Evolutionary conservation across 2,888 invertebrate genomes (phyloP), one percentile per base, ranked within the genome.

Genomic region (Spodoptera littoralis): DNA sequence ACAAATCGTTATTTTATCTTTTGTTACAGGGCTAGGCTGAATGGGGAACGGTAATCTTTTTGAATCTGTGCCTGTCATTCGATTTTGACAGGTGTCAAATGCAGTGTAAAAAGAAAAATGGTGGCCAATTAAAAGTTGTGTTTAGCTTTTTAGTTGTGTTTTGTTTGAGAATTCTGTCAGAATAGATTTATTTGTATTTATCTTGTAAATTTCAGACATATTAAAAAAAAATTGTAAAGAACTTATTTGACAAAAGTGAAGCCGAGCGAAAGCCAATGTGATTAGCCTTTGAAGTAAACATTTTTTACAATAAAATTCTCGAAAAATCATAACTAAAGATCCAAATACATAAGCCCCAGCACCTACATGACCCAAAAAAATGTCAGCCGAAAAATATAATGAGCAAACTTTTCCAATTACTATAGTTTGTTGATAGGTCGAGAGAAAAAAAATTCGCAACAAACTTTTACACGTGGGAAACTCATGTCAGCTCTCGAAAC

Each of bases 331-430:
- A 22, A 5, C 18, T 11, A 58, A 43, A 55, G 22, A 50, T 30
- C 52, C 8, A 50, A 58, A 66, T 55, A 66, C 8, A 46, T 3
- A 49, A 36, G 45, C 1, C 41, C 41, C 18, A 56, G 41, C 18
- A 73, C 51, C 5, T 30, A 54, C 60, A 66, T 56, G 63, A 70
- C 65, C 65, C 64, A 66, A 76, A 84, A 85, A 85, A 87, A 86
- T 85, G 82, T 87, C 80, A 78, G 73, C 84, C 88, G 71, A 90
- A 90, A 90, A 91, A 91, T 88, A 92, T 94, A 93, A 94, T 93
- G 93, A 93, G 90, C 83, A 85, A 94, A 94, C 77, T 93, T 94
- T 90, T 82, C 92, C 93, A 93, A 93, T 93, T 93, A 93, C 86
- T 85, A 88, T 91, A 93, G 91, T 92, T 91, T 83, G 82, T 84